phyloP scores from a whole-genome alignment of 1,140 invertebrate species.

The Drosophila bocqueti region DNA sequence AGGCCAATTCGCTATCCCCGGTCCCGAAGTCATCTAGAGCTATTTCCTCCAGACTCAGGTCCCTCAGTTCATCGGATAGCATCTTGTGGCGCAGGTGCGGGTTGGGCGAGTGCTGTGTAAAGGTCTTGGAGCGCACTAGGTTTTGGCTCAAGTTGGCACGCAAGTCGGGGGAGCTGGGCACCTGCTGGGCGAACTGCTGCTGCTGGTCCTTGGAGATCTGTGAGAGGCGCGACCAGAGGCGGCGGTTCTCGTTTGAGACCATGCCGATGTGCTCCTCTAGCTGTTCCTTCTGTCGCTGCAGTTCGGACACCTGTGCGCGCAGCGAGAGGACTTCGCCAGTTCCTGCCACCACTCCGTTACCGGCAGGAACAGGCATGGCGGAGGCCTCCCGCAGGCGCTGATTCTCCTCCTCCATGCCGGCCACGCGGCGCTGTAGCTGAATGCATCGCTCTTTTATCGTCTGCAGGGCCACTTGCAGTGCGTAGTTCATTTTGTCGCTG shows the following conservation, averaged over 20 bases:
- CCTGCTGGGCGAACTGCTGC: slow-evolving; percentile 14
- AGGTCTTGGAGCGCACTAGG: slow-evolving; percentile 88
- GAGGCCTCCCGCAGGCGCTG: slow-evolving; percentile 86
- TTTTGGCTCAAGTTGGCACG: slow-evolving; percentile 70
- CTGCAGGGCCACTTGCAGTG: slow-evolving; percentile 90
- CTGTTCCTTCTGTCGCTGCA: slow-evolving; percentile 91
- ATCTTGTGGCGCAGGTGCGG: slow-evolving; percentile 85
- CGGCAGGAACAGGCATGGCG: slow-evolving; percentile 29
- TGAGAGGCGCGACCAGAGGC: slow-evolving; percentile 90
- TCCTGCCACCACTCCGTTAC: slow-evolving; percentile 20
- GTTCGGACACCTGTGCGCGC: slow-evolving; percentile 88
- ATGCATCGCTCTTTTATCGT: slow-evolving; percentile 92
- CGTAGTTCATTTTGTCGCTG: slow-evolving; percentile 82
- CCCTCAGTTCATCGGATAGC: slow-evolving; percentile 85
- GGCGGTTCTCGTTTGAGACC: slow-evolving; percentile 92
- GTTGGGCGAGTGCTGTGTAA: slow-evolving; percentile 87
- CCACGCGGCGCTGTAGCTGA: slow-evolving; percentile 89
- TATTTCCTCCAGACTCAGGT: slow-evolving; percentile 91
- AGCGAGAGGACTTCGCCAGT: slow-evolving; percentile 85
- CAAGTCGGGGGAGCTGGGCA: slow-evolving; percentile 13
- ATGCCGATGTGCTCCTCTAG: slow-evolving; percentile 91
- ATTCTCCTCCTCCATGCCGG: slow-evolving; percentile 91
- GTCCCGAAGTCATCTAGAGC: slow-evolving; percentile 88
- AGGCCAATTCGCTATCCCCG: slow-evolving; percentile 86
- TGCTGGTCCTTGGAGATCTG: slow-evolving; percentile 87